Conservation (phyloP, 35 echinoderm and acorn worm species). For the Patiria miniata region DNA sequence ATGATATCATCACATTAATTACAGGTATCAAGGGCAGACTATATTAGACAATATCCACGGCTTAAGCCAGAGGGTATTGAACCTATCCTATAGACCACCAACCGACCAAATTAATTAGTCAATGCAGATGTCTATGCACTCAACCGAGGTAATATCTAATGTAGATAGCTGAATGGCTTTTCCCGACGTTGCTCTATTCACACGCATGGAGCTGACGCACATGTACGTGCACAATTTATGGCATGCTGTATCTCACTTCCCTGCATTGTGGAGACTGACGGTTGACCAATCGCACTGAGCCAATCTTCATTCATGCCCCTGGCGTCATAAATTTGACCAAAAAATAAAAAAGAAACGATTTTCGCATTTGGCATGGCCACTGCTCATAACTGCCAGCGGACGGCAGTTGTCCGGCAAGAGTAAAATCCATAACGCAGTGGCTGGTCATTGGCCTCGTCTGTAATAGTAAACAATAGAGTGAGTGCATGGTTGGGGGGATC, state of each 20-base stretch:
- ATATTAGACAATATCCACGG: no score
- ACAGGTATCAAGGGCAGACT: no score
- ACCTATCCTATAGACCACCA: neutral
- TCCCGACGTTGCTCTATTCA: no score
- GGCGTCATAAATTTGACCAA: constrained; percentile 1
- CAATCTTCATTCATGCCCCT: neutral
- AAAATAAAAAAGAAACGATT: no score
- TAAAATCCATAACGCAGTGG: neutral
- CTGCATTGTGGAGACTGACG: no score
- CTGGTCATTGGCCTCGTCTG: neutral
- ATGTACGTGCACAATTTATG: no score
- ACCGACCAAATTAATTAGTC: constrained; percentile 11
- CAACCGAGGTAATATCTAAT: neutral
- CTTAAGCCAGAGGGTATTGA: no score
- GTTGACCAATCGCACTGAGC: no score
- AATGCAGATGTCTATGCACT: constrained; percentile 13
- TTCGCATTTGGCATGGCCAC: constrained; percentile 8
- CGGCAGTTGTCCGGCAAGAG: neutral
- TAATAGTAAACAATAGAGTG: constrained; percentile 3
- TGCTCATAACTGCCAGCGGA: constrained; percentile 14
- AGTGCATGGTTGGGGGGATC: neutral
- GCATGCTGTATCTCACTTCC: no score
- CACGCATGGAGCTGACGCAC: no score
- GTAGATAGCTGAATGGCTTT: no score
- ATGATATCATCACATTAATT: no score